phyloP scores from a whole-genome alignment of 53 echinoderm and acorn worm species.

The Apostichopus leukothele region DNA sequence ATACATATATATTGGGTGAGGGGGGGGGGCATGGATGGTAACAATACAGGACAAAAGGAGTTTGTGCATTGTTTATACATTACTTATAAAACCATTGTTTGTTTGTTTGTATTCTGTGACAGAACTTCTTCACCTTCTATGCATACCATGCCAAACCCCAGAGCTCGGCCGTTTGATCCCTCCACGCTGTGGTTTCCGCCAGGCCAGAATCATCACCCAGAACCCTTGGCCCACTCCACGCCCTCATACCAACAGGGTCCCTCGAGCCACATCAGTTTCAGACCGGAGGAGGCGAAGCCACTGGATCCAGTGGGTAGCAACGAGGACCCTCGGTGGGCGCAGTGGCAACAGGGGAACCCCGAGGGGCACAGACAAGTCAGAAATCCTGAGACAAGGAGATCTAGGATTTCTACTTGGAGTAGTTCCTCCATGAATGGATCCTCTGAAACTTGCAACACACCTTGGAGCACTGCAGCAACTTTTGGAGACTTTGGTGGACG shows the following conservation, averaged over 20 bases:
- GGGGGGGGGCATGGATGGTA: too few relatives aligned
- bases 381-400: not conserved
- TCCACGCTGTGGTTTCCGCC: constrained; percentile 57
- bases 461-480: constrained; percentile 13
- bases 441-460: constrained; percentile 5
- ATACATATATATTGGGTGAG: too few relatives aligned
- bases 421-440: not conserved
- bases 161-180: constrained; percentile 49
- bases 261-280: constrained; percentile 24
- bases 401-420: constrained; percentile 27
- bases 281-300: not conserved
- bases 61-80: too few relatives aligned
- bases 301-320: not conserved
- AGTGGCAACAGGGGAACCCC: not conserved
- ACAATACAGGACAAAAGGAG: too few relatives aligned
- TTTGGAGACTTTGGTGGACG: constrained; percentile 28
- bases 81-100: not conserved
- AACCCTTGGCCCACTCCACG: constrained; percentile 86
- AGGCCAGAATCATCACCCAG: constrained; percentile 49
- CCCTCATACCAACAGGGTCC: constrained; percentile 75
- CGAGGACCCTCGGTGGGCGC: constrained; percentile 3
- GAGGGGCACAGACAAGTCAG: not conserved
- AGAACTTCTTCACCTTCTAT: constrained; percentile 24
- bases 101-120: not conserved
- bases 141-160: constrained; percentile 34